Evolutionary conservation across 2,797 vertebrate genomes (phyloP).

Genomic region (Trachops cirrhosus): DNA sequence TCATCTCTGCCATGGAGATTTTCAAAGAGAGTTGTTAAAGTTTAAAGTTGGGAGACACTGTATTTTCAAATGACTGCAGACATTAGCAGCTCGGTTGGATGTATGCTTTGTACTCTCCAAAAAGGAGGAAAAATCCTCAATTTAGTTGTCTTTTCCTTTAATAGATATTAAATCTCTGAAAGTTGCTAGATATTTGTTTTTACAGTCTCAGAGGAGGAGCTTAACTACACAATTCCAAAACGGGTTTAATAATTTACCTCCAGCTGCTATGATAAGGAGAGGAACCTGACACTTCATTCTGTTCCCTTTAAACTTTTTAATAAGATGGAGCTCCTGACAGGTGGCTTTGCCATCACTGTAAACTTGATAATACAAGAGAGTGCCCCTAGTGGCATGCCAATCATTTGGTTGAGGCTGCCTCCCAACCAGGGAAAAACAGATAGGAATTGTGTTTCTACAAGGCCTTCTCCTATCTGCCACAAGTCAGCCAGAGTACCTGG

Average conservation of each 20-base stretch:
- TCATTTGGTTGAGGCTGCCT: neutral
- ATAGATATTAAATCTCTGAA: neutral
- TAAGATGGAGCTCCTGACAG: neutral
- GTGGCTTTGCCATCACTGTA: neutral
- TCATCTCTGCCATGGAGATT: neutral
- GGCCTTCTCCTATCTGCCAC: neutral
- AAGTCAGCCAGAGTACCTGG: neutral
- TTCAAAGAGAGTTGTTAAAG: neutral
- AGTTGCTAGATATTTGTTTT: constrained; percentile 5
- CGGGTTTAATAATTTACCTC: neutral
- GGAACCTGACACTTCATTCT: neutral
- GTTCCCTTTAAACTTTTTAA: constrained; percentile 24
- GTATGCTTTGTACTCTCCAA: neutral
- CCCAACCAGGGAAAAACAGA: neutral
- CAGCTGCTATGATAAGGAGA: neutral
- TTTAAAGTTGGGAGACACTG: neutral
- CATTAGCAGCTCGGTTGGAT: neutral
- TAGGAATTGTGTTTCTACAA: neutral
- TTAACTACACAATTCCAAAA: constrained; percentile 20
- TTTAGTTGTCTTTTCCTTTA: neutral
- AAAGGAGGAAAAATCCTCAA: neutral
- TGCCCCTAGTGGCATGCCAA: constrained; percentile 3
- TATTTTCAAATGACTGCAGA: neutral
- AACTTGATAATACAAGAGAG: neutral
- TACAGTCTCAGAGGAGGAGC: neutral